Percentiles rank a stretch among this genome's conserved stretches.
Evolutionary conservation across 1,140 invertebrate species (phyloP).

Genomic region (Samia ricini): DNA sequence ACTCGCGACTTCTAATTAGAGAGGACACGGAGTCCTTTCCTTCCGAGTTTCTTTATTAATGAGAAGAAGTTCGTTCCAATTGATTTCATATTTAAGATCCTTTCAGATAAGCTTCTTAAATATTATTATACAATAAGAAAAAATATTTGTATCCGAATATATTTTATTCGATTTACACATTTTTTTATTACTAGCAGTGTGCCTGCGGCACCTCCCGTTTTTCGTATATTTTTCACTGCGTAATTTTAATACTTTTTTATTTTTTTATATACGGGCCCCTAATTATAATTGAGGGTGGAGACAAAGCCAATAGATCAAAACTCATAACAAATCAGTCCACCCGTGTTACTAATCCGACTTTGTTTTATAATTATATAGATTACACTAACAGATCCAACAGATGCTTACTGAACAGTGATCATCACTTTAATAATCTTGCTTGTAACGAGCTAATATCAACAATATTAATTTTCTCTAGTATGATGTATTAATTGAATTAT

Average conservation of each 20-base stretch:
- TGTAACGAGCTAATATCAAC: too few species aligned
- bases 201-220: too few species aligned
- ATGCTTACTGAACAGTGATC: too few species aligned
- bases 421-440: too few species aligned
- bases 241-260: too few species aligned
- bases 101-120: conserved; percentile 30
- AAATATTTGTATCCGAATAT: conserved; percentile 5
- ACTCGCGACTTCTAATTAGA: conserved; percentile 72
- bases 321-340: conserved; percentile 54
- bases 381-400: too few species aligned
- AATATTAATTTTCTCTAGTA: not conserved
- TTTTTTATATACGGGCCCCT: not conserved
- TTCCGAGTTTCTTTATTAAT: conserved; percentile 59
- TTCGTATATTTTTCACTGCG: too few species aligned
- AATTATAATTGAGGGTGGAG: too few species aligned
- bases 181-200: too few species aligned
- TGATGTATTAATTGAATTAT: not conserved
- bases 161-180: conserved; percentile 11
- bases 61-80: conserved; percentile 63
- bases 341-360: conserved; percentile 62
- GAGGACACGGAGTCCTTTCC: conserved; percentile 58
- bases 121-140: conserved; percentile 22
- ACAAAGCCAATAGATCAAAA: too few species aligned
- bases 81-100: conserved; percentile 66
- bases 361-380: not conserved